Base-by-base conservation (phyloP, 2,113 vertebrate species). In the Sorex fumeus region DNA sequence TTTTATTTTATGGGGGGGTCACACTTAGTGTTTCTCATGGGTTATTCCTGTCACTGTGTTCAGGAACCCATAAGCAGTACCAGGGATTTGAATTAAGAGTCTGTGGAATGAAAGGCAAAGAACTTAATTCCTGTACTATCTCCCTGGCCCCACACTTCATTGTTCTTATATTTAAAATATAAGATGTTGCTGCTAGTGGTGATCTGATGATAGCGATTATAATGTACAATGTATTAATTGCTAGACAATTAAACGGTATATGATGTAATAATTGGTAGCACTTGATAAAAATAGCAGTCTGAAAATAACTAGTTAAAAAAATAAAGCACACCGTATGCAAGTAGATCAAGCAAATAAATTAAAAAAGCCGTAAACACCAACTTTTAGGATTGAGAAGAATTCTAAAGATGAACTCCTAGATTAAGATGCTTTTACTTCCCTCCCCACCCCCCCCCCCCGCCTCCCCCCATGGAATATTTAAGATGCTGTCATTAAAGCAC, bases 271-370 rank as follows among this genome's bases (percentile, higher is more conserved):
- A 71, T 67, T 87, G 71, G n/a, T 67, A 70, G 32, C 77, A 50
- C 50, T 45, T 87, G 53, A 81, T 78, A 64, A 93, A 25, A 30
- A 81, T 40, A 85, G 45, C 32, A 60, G 60, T 71, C 69, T 87
- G 43, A 70, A 91, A 90, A 57, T 16, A 84, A 34, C 9, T 70
- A 84, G 6, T 81, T 9, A 74, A 91, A 40, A 77, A 72, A 87
- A 70, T 13, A 27, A 90, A 85, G 66, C 19, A 32, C 11, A 36
- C 75, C 77, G 23, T 76, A 19, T 79, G 53, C 79, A 92, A 88
- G 28, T 70, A 85, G 53, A 83, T 43, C 2, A 40, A 91, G 85
- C 69, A 76, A 91, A 32, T 11, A 53, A 85, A 34, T 15, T 1
- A 13, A 84, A 40, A 75, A 84, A 23, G 7, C 13, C 72, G 78